Evolutionary conservation across 2,113 vertebrate genomes (phyloP).

Genomic region (Ascaphus truei): DNA sequence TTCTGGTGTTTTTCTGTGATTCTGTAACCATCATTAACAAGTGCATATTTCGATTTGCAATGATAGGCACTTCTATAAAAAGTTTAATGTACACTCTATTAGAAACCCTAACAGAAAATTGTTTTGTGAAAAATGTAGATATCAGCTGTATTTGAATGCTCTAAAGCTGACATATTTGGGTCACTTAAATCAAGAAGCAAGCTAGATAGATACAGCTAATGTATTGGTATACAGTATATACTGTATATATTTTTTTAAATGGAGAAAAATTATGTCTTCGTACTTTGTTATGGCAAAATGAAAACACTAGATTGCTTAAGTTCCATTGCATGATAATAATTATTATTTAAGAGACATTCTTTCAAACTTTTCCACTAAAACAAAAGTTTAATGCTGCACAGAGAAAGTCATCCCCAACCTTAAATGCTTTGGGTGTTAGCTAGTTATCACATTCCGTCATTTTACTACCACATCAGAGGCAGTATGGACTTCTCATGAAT

Average conservation of each 20-base stretch:
- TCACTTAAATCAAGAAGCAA: neutral
- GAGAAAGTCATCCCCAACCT: neutral
- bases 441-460: too few species aligned
- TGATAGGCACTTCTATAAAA: constrained; percentile 8
- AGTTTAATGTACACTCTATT: neutral
- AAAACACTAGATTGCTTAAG: too few species aligned
- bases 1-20: neutral
- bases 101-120: neutral
- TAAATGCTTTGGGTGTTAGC: too few species aligned
- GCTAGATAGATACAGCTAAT: neutral
- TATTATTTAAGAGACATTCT: neutral
- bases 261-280: neutral
- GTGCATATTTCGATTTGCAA: neutral
- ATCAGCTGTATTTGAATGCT: neutral
- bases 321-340: neutral
- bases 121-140: neutral
- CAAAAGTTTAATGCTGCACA: neutral
- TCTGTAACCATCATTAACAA: neutral
- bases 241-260: neutral
- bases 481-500: too few species aligned
- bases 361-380: neutral
- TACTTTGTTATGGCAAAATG: neutral
- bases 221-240: too few species aligned
- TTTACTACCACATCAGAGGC: too few species aligned
- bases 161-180: neutral